phyloP scores from a whole-genome alignment of 2,113 vertebrate genomes.

The Caloenas nicobarica region DNA sequence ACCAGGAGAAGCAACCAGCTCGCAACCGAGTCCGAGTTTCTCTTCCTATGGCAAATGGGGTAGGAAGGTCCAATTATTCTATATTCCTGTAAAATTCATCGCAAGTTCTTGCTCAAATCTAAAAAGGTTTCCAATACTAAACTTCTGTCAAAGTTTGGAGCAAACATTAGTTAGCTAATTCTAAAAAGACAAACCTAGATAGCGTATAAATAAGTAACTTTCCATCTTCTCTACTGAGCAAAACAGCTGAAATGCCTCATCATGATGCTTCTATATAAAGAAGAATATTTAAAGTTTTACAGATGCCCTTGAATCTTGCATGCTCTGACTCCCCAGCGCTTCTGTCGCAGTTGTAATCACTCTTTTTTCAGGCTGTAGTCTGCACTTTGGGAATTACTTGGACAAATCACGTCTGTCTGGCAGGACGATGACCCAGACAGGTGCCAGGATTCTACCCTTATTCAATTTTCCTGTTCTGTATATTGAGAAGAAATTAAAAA shows the following conservation, averaged over 20 bases:
- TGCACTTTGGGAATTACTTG: neutral
- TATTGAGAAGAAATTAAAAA: slow-evolving; percentile 7
- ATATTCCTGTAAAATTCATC: neutral
- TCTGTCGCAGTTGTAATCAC: neutral
- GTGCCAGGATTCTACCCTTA: neutral
- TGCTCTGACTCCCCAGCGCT: neutral
- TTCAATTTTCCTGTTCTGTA: neutral
- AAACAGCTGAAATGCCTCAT: neutral
- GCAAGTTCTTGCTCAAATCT: neutral
- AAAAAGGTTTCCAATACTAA: neutral
- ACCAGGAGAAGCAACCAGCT: neutral
- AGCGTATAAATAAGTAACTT: neutral
- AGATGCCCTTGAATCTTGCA: neutral
- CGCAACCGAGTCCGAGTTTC: neutral
- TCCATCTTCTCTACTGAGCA: neutral
- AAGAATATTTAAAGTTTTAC: neutral
- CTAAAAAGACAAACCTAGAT: neutral
- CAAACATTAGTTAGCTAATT: neutral
- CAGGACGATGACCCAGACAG: neutral
- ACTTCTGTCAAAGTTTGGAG: neutral
- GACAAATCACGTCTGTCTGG: neutral
- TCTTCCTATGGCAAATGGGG: neutral
- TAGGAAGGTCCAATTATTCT: neutral
- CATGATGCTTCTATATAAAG: neutral
- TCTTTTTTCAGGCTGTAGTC: neutral